Evolutionary conservation across 53 echinoderm and acorn worm species (phyloP).

Genomic region (Temnopleurus reevesii): DNA sequence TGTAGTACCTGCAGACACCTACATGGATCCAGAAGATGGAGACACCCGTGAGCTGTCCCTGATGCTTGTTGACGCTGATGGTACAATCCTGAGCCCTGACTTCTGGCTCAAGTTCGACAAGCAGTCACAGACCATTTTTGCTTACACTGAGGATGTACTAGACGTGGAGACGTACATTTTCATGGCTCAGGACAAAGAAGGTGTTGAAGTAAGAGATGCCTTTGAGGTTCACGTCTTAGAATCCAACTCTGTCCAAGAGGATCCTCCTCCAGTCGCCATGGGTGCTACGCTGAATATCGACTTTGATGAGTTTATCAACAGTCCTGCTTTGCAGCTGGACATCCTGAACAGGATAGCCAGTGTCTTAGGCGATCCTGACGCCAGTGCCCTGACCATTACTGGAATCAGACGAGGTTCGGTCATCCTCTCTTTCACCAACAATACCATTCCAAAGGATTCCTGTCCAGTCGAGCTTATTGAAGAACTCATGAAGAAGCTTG

Average conservation of each 20-base stretch:
- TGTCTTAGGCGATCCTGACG: slow-evolving; percentile 87
- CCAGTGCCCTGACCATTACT: slow-evolving; percentile 89
- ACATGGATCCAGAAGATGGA: slow-evolving; percentile 91
- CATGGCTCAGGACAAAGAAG: slow-evolving; percentile 78
- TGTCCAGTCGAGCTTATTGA: slow-evolving; percentile 81
- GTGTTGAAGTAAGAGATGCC: slow-evolving; percentile 44
- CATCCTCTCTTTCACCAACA: slow-evolving; percentile 94
- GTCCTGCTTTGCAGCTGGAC: slow-evolving; percentile 77
- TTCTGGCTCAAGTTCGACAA: slow-evolving; percentile 93
- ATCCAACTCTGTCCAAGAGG: slow-evolving; percentile 43
- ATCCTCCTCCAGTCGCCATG: slow-evolving; percentile 84
- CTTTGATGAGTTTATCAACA: slow-evolving; percentile 86
- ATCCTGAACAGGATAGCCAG: slow-evolving; percentile 84
- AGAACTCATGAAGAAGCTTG: slow-evolving; percentile 82
- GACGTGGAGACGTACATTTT: slow-evolving; percentile 68
- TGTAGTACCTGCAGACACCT: slow-evolving; percentile 76
- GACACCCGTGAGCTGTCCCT: slow-evolving; percentile 75
- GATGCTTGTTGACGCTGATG: slow-evolving; percentile 58
- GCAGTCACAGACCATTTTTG: slow-evolving; percentile 69
- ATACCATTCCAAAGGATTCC: slow-evolving; percentile 80
- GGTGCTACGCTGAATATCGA: slow-evolving; percentile 88
- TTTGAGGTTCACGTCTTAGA: slow-evolving; percentile 82
- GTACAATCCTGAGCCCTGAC: slow-evolving; percentile 49
- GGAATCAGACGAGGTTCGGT: slow-evolving; percentile 85
- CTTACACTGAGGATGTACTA: slow-evolving; percentile 44